Conservation (phyloP, 2,113 vertebrate genomes). For the Pristiophorus japonicus region DNA sequence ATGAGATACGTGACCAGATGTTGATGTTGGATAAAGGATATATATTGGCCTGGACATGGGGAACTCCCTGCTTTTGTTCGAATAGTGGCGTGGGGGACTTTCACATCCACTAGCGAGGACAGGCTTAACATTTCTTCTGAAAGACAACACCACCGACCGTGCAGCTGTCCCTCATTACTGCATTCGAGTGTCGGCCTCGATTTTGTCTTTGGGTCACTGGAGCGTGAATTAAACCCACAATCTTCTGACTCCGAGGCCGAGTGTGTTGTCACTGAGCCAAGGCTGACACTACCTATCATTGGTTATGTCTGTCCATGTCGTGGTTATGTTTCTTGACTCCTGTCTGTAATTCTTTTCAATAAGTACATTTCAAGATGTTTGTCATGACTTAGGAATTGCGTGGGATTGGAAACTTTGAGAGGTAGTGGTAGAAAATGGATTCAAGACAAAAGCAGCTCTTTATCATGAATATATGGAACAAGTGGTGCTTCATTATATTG, state of each 20-base stretch:
- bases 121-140: background rate
- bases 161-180: background rate
- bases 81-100: background rate
- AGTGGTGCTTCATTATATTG: background rate
- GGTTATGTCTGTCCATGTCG: background rate
- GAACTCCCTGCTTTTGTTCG: background rate
- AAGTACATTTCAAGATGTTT: background rate
- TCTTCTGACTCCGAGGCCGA: background rate
- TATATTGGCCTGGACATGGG: background rate
- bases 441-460: background rate
- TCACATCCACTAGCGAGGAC: background rate
- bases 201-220: background rate
- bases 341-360: background rate
- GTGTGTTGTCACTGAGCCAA: background rate
- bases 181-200: background rate
- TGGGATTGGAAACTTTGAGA: background rate
- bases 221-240: background rate
- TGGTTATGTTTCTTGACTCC: background rate
- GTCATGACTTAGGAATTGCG: background rate
- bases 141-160: background rate
- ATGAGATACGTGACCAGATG: background rate
- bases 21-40: background rate
- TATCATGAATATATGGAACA: background rate
- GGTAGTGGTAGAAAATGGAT: background rate
- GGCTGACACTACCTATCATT: background rate